Conservation (phyloP, 2,888 invertebrate species). For the Phaedon cochleariae region DNA sequence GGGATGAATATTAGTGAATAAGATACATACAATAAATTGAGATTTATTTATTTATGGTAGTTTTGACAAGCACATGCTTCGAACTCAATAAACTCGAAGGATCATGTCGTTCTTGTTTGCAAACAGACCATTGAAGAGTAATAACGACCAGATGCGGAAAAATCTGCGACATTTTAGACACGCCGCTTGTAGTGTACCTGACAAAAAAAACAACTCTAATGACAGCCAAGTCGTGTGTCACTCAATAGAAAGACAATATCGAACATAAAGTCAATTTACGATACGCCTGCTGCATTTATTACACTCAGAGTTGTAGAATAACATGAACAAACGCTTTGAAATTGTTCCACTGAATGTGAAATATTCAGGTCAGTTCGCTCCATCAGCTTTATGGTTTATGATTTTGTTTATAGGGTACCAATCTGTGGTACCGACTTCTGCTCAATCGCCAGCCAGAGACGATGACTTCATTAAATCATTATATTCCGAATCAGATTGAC, state of each 20-base stretch:
- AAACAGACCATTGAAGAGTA: neutral
- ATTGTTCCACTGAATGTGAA: conserved; percentile 12
- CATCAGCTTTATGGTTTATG: conserved; percentile 26
- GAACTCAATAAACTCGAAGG: neutral
- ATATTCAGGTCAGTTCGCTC: conserved; percentile 25
- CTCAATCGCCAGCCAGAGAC: neutral
- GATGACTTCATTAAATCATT: too few relatives aligned
- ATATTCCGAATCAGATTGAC: too few relatives aligned
- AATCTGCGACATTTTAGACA: neutral
- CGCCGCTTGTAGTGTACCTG: neutral
- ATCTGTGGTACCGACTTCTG: neutral
- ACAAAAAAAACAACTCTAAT: too few relatives aligned
- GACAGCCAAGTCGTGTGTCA: conserved; percentile 6
- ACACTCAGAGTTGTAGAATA: conserved; percentile 9
- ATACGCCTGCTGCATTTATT: conserved; percentile 5
- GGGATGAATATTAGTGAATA: neutral
- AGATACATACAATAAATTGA: too few relatives aligned
- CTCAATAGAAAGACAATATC: conserved; percentile 1
- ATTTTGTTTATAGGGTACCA: conserved; percentile 4
- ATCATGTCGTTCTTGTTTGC: neutral
- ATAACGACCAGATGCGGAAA: neutral
- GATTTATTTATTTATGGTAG: neutral
- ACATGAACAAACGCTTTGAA: conserved; percentile 11
- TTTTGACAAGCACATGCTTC: neutral
- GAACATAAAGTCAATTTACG: conserved; percentile 12